Evolutionary conservation across 2,888 invertebrate genomes (phyloP), one percentile per base, ranked within the genome.

Genomic region (Lasioglossum malachurum): DNA sequence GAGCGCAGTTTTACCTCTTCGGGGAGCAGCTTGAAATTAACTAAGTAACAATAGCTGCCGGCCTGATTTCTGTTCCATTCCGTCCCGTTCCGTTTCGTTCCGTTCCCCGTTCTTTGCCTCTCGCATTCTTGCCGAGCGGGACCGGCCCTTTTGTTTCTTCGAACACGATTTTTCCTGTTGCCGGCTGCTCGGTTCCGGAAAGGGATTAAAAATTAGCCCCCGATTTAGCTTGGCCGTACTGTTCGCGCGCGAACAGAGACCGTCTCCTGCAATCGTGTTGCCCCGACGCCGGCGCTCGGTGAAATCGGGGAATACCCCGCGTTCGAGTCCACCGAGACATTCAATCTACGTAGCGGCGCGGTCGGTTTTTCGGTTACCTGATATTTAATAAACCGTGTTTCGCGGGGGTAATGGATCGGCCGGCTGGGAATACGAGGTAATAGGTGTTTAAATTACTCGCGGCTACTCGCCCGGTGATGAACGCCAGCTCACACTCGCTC

Each of bases 31-130:
- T 88, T 87, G 90, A 92, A 92, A 92, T 92, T 92, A 92, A 90
- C 90, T 88, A 90, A 91, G 91, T 89, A 87, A 88, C 92, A 92
- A 91, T 91, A 89, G 89, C 87, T 86, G 82, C 88, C 88, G 84
- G 80, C 80, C 83, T 77, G 83, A 87, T 87, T 84, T 87, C 84
- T 75, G 44, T 57, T 73, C 27, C 35, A 14, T 57, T 69, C 46
- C 46, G 72, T 35, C 27, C 64, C 64, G 64, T 44, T 44, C 5
- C 44, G 46, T 69, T 69, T 12, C 27, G 23, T n/a, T 16, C 16
- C 16, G 4, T 57, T 41, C 23, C 23, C 49, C 41, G 72, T 35
- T 64, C 53, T 79, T 69, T 27, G 38, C 27, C 53, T 4, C 49
- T 8, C 23, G 79, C 41, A 49, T 83, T 84, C 75, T 75, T 83